phyloP scores from a whole-genome alignment of 2,888 invertebrate species.

The Stegana nigrithorax region DNA sequence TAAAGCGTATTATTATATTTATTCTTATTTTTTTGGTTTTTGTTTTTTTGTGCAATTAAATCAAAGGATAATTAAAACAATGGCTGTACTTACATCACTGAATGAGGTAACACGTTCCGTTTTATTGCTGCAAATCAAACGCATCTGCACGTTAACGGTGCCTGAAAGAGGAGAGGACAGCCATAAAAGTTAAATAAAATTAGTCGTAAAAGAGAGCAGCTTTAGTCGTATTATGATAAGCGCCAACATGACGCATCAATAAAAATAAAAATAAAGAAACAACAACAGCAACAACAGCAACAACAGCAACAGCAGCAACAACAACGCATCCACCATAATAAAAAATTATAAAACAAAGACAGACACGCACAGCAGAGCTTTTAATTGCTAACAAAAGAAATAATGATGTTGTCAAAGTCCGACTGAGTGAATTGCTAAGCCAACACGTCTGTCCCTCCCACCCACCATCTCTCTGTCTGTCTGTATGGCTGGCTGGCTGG shows the following conservation, averaged over 20 bases:
- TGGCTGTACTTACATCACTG: slow-evolving; percentile 63
- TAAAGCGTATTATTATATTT: no score
- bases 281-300: slow-evolving; percentile 15
- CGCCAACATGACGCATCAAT: slow-evolving; percentile 27
- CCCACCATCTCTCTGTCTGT: neutral
- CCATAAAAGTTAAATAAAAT: slow-evolving; percentile 28
- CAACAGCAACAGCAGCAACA: neutral
- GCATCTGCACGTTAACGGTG: slow-evolving; percentile 61
- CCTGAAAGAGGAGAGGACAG: slow-evolving; percentile 41
- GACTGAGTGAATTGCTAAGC: no score
- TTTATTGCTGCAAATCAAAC: slow-evolving; percentile 57
- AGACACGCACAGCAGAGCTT: neutral
- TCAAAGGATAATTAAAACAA: no score
- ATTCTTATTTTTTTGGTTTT: no score
- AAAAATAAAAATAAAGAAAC: slow-evolving; percentile 24
- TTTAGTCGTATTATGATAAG: slow-evolving; percentile 36
- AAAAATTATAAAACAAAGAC: neutral
- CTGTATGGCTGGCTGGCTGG: neutral
- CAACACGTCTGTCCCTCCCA: no score
- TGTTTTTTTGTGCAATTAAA: neutral
- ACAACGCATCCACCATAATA: neutral
- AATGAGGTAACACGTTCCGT: slow-evolving; percentile 45
- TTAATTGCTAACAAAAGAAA: neutral
- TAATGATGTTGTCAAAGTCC: neutral
- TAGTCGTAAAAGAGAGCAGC: slow-evolving; percentile 8